Conservation (phyloP, 1,140 invertebrate genomes). For the Colletes latitarsis region DNA sequence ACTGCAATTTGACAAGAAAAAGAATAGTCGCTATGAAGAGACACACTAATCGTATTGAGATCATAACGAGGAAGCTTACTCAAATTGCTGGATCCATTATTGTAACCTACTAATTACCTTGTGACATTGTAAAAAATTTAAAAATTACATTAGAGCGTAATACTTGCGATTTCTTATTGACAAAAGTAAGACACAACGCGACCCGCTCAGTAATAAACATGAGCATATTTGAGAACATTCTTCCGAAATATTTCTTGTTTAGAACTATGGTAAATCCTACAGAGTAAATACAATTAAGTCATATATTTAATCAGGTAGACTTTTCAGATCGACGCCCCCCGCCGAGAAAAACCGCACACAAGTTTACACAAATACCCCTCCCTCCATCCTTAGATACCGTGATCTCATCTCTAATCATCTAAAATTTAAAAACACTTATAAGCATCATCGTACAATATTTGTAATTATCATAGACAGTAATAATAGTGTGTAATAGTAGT, state of each 20-base stretch:
- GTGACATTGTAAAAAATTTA: conserved; percentile 54
- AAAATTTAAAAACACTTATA: conserved; percentile 71
- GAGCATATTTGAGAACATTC: conserved; percentile 74
- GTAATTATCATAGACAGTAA: conserved; percentile 68
- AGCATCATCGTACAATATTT: conserved; percentile 66
- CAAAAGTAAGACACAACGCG: conserved; percentile 70
- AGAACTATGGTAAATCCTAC: conserved; percentile 81
- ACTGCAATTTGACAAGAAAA: conserved; percentile 36
- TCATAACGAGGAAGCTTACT: conserved; percentile 58
- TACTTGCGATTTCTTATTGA: conserved; percentile 60
- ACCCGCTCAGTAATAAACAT: conserved; percentile 75
- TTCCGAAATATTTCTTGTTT: conserved; percentile 74
- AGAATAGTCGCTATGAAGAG: conserved; percentile 34
- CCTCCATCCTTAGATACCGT: conserved; percentile 65
- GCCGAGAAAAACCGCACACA: conserved; percentile 60
- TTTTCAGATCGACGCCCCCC: conserved; percentile 78
- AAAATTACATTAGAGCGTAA: conserved; percentile 64
- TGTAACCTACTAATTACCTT: conserved; percentile 63
- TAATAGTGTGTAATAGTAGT: conserved; percentile 65
- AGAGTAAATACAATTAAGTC: conserved; percentile 81
- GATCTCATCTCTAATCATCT: conserved; percentile 68
- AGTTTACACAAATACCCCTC: conserved; percentile 61
- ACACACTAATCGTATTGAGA: conserved; percentile 58
- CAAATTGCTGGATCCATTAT: conserved; percentile 55
- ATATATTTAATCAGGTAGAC: conserved; percentile 82